A percentile compares a stretch with the other conserved stretches of the same genome.
Evolutionary conservation across 2,797 vertebrate genomes (phyloP).

Genomic region (Limnodromus scolopaceus): DNA sequence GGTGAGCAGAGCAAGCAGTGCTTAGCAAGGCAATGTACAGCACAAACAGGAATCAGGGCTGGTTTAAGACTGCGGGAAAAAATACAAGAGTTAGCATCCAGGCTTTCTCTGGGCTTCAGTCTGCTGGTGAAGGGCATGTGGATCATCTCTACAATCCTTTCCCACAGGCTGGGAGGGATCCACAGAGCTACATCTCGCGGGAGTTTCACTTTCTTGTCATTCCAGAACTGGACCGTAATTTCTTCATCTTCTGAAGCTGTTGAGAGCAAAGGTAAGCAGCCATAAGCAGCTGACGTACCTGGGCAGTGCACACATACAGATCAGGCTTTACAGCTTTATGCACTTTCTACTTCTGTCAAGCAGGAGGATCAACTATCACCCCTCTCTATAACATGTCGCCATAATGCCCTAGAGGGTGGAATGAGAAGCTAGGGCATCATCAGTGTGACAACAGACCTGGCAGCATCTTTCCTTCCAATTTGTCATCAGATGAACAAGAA

Average conservation of each 20-base stretch:
- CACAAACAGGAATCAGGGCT: neutral
- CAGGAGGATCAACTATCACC: neutral
- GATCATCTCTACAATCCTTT: conserved; percentile 79
- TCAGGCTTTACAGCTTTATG: neutral
- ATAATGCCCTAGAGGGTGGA: neutral
- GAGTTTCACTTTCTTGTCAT: conserved; percentile 76
- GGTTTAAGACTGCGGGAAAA: neutral
- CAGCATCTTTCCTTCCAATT: neutral
- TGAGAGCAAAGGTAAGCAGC: conserved; percentile 5
- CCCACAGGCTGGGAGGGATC: conserved; percentile 78
- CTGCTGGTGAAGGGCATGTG: conserved; percentile 38
- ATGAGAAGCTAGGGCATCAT: neutral
- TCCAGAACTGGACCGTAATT: conserved; percentile 87
- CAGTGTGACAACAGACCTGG: neutral
- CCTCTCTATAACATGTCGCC: neutral
- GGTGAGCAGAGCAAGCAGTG: conserved; percentile 7
- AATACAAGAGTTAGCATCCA: neutral
- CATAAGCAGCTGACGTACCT: neutral
- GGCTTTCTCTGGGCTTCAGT: neutral
- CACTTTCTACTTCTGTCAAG: neutral
- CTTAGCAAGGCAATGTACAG: neutral
- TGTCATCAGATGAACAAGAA: neutral
- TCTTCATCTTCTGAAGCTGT: conserved; percentile 76
- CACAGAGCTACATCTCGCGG: conserved; percentile 75
- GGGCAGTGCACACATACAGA: neutral